Base-by-base conservation (phyloP, 2,888 invertebrate genomes). In the Platycnemis pennipes region DNA sequence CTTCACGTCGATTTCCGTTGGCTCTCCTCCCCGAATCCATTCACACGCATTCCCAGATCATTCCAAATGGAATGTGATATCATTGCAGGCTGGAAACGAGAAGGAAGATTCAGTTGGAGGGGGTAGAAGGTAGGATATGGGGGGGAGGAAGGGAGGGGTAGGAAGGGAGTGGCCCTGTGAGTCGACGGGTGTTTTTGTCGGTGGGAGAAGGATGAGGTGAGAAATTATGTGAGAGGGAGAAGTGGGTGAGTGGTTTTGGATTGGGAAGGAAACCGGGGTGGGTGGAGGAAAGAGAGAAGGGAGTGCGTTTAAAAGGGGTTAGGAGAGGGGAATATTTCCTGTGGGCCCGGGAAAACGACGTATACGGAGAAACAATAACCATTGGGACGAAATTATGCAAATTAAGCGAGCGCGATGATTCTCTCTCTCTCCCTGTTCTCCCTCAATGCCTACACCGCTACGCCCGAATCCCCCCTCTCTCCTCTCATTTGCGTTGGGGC, bases 371-470 rank as follows among this genome's bases (percentile, higher is more conserved):
- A 63, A 91, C 63, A 63, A 63, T 63, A 91, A 91, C 91, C 91
- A 91, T 91, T 91, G 91, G 89, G 49, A 89, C 89, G 89, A 91
- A 91, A 91, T 91, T 91, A 91, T 91, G 91, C 37, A 91, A 91
- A 91, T 91, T 63, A 91, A 91, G 91, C 91, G 91, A 63, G 37
- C 63, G 42, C 44, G n/a, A 22, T 37, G 37, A 56, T 42, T 89
- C 89, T 89, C 89, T 89, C 42, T 56, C 89, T 37, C 56, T 56
- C 89, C 19, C 89, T 49, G 31, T 63, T 0, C 77, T 11, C 49
- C 19, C 49, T 49, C 49, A 16, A 49, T 2, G 37, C 31, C 49
- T 37, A 31, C 49, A 56, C 56, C 89, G 11, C 87, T n/a, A 7
- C 87, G 7, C 19, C 87, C n/a, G n/a, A 86, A 31, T 42, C 45